phyloP scores from a whole-genome alignment of 2,888 invertebrate genomes.

The Andrena bicolor region DNA sequence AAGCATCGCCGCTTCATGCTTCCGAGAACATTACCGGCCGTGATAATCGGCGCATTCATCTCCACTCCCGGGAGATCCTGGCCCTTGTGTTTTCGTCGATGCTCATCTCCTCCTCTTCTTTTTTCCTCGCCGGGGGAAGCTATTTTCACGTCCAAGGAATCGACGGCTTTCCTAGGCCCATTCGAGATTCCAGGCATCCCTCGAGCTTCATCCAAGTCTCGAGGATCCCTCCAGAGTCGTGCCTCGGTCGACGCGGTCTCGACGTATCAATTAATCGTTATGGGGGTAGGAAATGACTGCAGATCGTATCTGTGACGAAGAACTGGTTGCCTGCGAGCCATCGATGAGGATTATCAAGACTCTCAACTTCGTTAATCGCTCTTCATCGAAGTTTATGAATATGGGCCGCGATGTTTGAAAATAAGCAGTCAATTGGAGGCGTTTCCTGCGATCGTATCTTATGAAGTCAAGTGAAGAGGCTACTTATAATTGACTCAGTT shows the following conservation, averaged over 20 bases:
- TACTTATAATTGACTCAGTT: neutral
- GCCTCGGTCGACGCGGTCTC: neutral
- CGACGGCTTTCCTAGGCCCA: slow-evolving; percentile 6
- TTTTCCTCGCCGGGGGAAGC: slow-evolving; percentile 21
- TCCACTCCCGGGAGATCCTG: slow-evolving; percentile 65
- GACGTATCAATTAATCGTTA: slow-evolving; percentile 47
- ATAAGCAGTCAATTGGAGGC: slow-evolving; percentile 33
- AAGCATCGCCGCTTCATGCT: slow-evolving; percentile 74
- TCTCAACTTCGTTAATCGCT: slow-evolving; percentile 3
- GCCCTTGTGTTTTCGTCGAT: slow-evolving; percentile 67
- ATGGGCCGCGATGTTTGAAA: neutral
- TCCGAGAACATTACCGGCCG: slow-evolving; percentile 73
- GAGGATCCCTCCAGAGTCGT: neutral
- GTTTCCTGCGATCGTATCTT: slow-evolving; percentile 38
- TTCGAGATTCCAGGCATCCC: slow-evolving; percentile 13
- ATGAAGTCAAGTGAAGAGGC: neutral
- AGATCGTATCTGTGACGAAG: slow-evolving; percentile 30
- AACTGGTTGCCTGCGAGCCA: slow-evolving; percentile 20
- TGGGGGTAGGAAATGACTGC: slow-evolving; percentile 5
- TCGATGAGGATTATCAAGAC: slow-evolving; percentile 10
- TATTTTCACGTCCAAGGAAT: slow-evolving; percentile 41
- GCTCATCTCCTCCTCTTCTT: slow-evolving; percentile 52
- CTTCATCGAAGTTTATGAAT: slow-evolving; percentile 6
- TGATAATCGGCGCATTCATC: slow-evolving; percentile 74
- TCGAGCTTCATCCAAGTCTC: neutral